Evolutionary conservation across 1,140 invertebrate species (phyloP).

Genomic region (Odontomachus brunneus): DNA sequence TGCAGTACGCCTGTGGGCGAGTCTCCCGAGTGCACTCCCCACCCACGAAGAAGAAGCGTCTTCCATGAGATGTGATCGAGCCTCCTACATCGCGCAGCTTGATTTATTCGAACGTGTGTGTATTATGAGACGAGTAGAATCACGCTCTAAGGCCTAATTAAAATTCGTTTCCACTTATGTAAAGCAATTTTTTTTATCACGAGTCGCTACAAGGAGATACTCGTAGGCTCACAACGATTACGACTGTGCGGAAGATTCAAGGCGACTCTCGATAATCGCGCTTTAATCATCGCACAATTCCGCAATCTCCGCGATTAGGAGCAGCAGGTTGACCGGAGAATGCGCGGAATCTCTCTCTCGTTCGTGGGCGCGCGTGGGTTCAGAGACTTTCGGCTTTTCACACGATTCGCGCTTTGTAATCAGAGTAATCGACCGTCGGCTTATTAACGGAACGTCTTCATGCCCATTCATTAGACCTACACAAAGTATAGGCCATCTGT

Average conservation of each 20-base stretch:
- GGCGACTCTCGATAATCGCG: slow-evolving; percentile 20
- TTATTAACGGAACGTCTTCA: slow-evolving; percentile 28
- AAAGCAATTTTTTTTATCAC: background rate
- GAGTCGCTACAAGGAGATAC: background rate
- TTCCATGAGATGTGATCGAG: background rate
- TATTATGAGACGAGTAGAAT: background rate
- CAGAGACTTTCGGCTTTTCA: slow-evolving; percentile 52
- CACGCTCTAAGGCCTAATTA: too few species aligned
- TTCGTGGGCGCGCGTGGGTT: slow-evolving; percentile 18
- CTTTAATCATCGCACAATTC: slow-evolving; percentile 8
- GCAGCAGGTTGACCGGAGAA: too few species aligned
- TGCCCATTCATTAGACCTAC: slow-evolving; percentile 41
- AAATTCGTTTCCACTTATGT: background rate
- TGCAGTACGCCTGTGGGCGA: background rate
- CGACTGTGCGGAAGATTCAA: slow-evolving; percentile 1
- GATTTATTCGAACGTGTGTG: too few species aligned
- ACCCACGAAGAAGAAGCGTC: background rate
- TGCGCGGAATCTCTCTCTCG: slow-evolving; percentile 12
- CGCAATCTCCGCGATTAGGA: background rate
- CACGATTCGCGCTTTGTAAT: slow-evolving; percentile 45
- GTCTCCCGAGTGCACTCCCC: background rate
- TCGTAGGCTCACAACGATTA: background rate
- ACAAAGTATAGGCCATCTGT: background rate
- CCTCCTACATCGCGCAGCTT: background rate
- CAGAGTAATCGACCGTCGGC: slow-evolving; percentile 27